Evolutionary conservation across 2,797 vertebrate genomes (phyloP).

Genomic region (Muscicapa comitata): DNA sequence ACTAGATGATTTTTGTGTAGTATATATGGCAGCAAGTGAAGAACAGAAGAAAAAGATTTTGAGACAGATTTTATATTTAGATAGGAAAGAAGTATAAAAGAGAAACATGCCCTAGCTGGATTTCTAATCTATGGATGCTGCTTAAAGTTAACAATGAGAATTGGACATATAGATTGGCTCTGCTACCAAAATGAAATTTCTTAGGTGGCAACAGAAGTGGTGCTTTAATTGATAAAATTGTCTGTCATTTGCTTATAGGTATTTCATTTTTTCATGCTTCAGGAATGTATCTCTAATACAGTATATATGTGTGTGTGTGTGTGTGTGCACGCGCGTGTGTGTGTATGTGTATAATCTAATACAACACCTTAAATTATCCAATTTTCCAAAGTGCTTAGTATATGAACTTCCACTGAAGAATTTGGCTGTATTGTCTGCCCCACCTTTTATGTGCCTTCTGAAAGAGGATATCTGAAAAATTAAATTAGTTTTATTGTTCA

Average conservation of each 20-base stretch:
- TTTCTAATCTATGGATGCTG: background rate
- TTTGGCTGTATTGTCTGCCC: background rate
- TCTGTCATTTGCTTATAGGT: background rate
- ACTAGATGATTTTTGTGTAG: background rate
- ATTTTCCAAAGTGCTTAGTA: background rate
- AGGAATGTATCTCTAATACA: background rate
- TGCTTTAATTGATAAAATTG: background rate
- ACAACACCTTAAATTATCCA: background rate
- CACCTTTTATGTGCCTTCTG: background rate
- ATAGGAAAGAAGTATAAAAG: background rate
- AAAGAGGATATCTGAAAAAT: background rate
- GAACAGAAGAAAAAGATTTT: background rate
- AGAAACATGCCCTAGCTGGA: background rate
- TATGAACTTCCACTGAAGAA: background rate
- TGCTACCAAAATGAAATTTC: background rate
- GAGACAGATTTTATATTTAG: background rate
- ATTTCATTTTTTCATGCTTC: background rate
- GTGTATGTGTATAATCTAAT: background rate
- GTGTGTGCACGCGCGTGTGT: too few relatives aligned
- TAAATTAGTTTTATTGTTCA: background rate
- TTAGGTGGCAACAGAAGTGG: background rate
- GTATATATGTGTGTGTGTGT: too few relatives aligned
- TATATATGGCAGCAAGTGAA: background rate
- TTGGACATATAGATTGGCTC: background rate
- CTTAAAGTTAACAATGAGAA: background rate